phyloP scores from a whole-genome alignment of 2,113 vertebrate species.

The Takifugu bimaculatus region DNA sequence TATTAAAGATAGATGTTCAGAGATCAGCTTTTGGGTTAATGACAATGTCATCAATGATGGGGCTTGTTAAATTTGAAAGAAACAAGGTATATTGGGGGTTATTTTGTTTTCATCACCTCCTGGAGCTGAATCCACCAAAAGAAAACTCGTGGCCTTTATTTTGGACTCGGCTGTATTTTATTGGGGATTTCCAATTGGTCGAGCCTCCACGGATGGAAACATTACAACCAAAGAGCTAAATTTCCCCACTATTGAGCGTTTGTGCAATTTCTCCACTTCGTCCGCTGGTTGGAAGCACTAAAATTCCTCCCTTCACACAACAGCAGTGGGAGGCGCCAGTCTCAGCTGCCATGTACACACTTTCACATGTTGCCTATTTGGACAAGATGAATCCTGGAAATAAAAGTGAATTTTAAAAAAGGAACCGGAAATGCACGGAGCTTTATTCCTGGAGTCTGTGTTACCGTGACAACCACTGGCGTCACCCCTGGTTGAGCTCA shows the following conservation, averaged over 20 bases:
- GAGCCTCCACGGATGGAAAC: conserved; percentile 5
- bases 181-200: conserved; percentile 25
- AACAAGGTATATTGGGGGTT: background rate
- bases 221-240: conserved; percentile 52
- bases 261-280: conserved; percentile 1
- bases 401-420: conserved; percentile 30
- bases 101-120: background rate
- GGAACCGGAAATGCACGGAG: background rate
- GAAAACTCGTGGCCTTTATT: conserved; percentile 65
- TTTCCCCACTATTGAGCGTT: conserved; percentile 14
- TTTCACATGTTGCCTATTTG: conserved; percentile 70
- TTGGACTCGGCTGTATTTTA: conserved; percentile 28
- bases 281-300: no score
- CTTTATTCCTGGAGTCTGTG: background rate
- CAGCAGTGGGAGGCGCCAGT: conserved; percentile 13
- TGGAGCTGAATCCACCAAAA: background rate
- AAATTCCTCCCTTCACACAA: no score
- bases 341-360: conserved; percentile 30
- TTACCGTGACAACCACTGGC: no score
- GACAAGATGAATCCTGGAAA: conserved; percentile 49
- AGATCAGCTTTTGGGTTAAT: no score
- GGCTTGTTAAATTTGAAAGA: no score
- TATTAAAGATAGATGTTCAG: no score
- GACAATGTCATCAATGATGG: no score
- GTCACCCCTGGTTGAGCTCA: no score